phyloP scores from a whole-genome alignment of 2,113 vertebrate species.

The Poeciliopsis turrubarensis region DNA sequence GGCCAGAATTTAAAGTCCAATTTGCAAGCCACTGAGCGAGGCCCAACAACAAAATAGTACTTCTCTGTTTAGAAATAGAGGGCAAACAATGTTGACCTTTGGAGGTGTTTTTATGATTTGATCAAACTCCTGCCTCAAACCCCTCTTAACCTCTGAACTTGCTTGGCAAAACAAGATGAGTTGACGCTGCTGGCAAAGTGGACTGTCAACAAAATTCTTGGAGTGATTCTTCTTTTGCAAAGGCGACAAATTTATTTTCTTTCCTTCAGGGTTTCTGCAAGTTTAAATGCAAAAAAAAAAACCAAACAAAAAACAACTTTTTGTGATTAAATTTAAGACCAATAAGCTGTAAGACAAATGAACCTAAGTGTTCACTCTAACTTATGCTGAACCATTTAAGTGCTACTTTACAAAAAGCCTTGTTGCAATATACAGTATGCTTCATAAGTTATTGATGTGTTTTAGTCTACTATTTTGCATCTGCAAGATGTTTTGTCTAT shows the following conservation, averaged over 20 bases:
- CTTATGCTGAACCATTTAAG: no score
- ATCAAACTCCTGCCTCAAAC: conserved; percentile 52
- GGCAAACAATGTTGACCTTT: conserved; percentile 51
- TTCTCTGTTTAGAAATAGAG: conserved; percentile 38
- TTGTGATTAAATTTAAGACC: neutral
- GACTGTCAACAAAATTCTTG: conserved; percentile 70
- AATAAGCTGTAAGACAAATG: neutral
- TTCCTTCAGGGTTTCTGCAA: neutral
- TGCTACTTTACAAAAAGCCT: no score
- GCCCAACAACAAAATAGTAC: conserved; percentile 25
- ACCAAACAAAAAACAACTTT: no score
- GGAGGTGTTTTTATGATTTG: conserved; percentile 46
- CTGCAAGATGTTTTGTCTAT: no score
- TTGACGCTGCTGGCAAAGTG: conserved; percentile 59
- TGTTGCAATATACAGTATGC: no score
- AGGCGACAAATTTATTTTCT: conserved; percentile 9
- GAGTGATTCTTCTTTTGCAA: conserved; percentile 58
- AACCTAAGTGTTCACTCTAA: no score
- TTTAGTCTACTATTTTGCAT: no score
- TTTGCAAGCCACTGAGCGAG: conserved; percentile 38
- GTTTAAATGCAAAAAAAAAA: neutral
- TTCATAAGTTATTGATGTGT: no score
- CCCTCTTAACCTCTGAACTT: conserved; percentile 55
- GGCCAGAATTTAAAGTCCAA: conserved; percentile 31
- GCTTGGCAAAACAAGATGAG: conserved; percentile 58